A percentile compares a stretch with the other conserved stretches of the same genome.
These are phyloP conservation scores for Biston stratarius DNA, from an alignment of 2,888 invertebrate species.

Conservation along the genomic window DNA sequence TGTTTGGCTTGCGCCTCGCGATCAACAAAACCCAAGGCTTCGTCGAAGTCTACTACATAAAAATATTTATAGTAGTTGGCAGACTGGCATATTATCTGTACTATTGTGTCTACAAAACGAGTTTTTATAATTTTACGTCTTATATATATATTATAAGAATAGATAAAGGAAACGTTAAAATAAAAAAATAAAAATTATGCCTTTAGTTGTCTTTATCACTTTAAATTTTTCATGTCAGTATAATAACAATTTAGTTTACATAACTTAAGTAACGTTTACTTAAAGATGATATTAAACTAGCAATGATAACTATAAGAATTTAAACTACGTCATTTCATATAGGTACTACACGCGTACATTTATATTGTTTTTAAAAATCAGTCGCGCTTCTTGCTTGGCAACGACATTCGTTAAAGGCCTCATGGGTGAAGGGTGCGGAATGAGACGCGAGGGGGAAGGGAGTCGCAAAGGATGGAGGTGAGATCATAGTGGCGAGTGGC, in stretches of 20 bases:
- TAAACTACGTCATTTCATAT: neutral
- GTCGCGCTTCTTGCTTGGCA: slow-evolving; percentile 54
- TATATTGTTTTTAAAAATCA: slow-evolving; percentile 40
- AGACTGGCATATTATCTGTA: slow-evolving; percentile 3
- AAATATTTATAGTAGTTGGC: neutral
- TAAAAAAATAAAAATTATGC: too few relatives aligned
- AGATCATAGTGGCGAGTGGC: slow-evolving; percentile 86
- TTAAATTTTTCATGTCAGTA: neutral
- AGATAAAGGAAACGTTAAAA: too few relatives aligned
- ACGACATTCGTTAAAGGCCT: slow-evolving; percentile 72
- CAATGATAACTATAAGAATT: neutral
- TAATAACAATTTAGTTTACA: too few relatives aligned
- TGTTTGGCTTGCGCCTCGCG: slow-evolving; percentile 4
- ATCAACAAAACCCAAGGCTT: slow-evolving; percentile 6
- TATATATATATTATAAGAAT: too few relatives aligned
- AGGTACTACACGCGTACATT: neutral
- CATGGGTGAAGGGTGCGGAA: slow-evolving; percentile 72
- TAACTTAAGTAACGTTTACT: too few relatives aligned
- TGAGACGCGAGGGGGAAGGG: slow-evolving; percentile 62
- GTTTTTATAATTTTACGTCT: neutral
- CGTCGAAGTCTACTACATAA: neutral
- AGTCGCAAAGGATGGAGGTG: slow-evolving; percentile 84
- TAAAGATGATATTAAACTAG: neutral
- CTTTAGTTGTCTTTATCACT: neutral
- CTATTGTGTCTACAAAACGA: neutral